phyloP scores from a whole-genome alignment of 2,888 invertebrate species.

The Ichneumoninae sp. region DNA sequence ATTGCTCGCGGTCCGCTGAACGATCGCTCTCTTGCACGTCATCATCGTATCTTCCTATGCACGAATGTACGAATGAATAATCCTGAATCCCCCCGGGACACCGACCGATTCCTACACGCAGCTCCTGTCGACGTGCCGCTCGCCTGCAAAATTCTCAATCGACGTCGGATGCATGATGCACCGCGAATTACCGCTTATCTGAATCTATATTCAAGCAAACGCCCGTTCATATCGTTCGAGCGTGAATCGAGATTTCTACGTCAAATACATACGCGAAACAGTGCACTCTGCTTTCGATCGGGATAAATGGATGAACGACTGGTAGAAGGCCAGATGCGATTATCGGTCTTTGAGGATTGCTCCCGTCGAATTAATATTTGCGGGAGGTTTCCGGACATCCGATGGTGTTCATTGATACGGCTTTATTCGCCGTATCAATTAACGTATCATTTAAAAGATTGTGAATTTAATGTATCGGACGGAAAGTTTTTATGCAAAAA shows the following conservation, averaged over 20 bases:
- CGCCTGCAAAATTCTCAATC: constrained; percentile 33
- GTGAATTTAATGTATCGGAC: too few relatives aligned
- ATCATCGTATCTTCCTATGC: constrained; percentile 53
- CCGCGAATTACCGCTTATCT: constrained; percentile 2
- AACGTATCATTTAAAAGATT: too few relatives aligned
- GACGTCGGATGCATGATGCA: constrained; percentile 26
- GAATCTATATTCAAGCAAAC: constrained; percentile 29
- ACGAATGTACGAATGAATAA: constrained; percentile 49
- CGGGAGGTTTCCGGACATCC: too few relatives aligned
- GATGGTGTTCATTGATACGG: too few relatives aligned
- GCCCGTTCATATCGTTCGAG: neutral
- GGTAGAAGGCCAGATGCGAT: neutral
- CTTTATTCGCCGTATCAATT: too few relatives aligned
- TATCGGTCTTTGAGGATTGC: neutral
- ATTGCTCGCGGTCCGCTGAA: constrained; percentile 54
- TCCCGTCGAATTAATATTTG: neutral
- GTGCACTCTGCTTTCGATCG: neutral
- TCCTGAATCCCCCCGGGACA: constrained; percentile 40
- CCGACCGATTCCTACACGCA: constrained; percentile 14
- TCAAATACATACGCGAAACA: neutral
- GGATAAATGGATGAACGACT: neutral
- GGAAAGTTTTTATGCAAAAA: too few relatives aligned
- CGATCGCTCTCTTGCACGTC: constrained; percentile 58
- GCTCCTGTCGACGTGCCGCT: neutral
- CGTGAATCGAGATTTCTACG: neutral